Base-by-base conservation (phyloP, 2,113 vertebrate species). In the Mus spicilegus region DNA sequence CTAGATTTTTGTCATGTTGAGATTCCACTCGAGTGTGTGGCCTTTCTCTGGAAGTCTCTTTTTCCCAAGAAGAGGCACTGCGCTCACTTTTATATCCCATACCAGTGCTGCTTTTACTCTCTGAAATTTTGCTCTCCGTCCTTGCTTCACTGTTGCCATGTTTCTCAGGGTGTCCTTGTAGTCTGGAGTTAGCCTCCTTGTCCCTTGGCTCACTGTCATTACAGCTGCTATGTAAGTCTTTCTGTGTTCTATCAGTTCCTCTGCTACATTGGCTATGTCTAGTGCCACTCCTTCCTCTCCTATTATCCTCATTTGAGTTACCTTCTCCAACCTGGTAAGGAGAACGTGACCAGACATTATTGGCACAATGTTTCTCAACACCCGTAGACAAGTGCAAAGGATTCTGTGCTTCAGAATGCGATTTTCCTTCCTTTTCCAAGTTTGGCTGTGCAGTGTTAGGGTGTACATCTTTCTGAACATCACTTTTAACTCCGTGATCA, bases 231-330 rank as follows among this genome's bases (percentile, higher is more conserved):
- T 58, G 96, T 82, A 96, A 98, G 97, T 98, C 97, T 97, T 96
- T 97, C 97, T 97, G 97, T n/a, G 81, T 93, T 98, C 97, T 87
- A 95, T 97, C 93, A 85, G 85, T 97, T 94, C 95, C 98, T 92
- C 96, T 97, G 42, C 54, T 76, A 82, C 93, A 86, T 0, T 98
- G 98, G 5, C 84, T 94, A 81, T 84, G 96, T 97, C 97, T 98
- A 7, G 73, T 93, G 93, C 98, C 98, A 96, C 98, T 99, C 67
- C 96, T 98, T 28, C 97, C 98, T 96, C 98, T 98, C 96, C 97
- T 98, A 58, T 54, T 98, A 77, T 98, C 98, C 89, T 98, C 98
- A 93, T 36, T 94, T 91, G 97, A 97, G 69, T 67, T 91, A 36
- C 97, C 96, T n/a, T 98, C 97, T 86, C 92, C 46, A 46, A 72